Base-by-base conservation (phyloP, 2,888 invertebrate genomes). In the Amiota communis region DNA sequence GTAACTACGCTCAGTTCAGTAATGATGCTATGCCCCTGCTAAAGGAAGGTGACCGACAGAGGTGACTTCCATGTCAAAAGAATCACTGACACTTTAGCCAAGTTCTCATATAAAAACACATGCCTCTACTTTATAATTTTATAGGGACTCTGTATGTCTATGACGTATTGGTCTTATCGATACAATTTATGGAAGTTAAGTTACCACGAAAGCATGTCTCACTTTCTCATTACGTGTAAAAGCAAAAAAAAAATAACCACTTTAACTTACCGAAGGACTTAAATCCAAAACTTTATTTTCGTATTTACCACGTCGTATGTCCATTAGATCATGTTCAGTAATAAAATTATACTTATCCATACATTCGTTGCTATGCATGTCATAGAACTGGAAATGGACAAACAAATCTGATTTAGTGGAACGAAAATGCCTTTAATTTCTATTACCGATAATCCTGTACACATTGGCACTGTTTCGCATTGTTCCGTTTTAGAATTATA, bases 401-500 rank as follows among this genome's bases (percentile, higher is more conserved):
- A 47, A 64, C 13, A 64, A n/a, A 48, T 49, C 15, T 17, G 49
- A 1, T 63, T 10, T 36, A 63, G 2, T 36, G n/a, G 9, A n/a
- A 64, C 17, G 12, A 12, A 23, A 20, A 23, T 15, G 51, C 72
- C 3, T 36, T 4, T 6, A 36, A 36, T 36, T 36, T 36, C 4
- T 36, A 36, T 12, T 67, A 75, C 74, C 67, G 75, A 64, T 1
- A 69, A 73, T 1, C 76, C 68, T 0, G 70, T 46, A 57, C 80
- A 81, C 0, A 69, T 59, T 1, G 78, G 72, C 12, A 80, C 78
- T n/a, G 75, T 68, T 36, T 88, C 87, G 72, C 89, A 89, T 36
- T 79, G 76, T n/a, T 84, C 78, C 1, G 82, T 75, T 8, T 78
- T 74, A 0, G 15, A 75, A 80, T 92, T 91, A 80, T 90, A 92